Evolutionary conservation across 2,888 invertebrate species (phyloP).

Genomic region (Tachina fera): DNA sequence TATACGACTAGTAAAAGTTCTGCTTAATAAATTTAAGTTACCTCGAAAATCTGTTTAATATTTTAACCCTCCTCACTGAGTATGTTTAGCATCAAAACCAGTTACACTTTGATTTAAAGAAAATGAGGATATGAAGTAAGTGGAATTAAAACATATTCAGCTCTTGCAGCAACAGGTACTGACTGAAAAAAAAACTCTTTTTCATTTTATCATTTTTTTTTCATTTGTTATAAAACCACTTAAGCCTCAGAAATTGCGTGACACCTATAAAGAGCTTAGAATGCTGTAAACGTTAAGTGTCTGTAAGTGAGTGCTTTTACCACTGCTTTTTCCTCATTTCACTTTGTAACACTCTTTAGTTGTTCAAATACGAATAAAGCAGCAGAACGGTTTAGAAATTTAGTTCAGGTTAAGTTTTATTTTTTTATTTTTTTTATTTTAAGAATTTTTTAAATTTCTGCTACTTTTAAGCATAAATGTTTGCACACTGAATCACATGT

Average conservation of each 20-base stretch:
- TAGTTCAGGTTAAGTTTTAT: not conserved
- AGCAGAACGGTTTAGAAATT: no score
- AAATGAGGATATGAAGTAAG: not conserved
- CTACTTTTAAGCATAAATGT: no score
- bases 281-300: not conserved
- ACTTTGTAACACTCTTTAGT: not conserved
- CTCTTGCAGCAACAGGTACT: not conserved
- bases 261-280: not conserved
- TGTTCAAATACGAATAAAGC: not conserved
- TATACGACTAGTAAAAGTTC: no score
- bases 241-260: conserved; percentile 17
- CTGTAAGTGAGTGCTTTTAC: not conserved
- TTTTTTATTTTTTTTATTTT: not conserved
- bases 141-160: not conserved
- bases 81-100: not conserved
- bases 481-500: no score
- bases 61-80: not conserved
- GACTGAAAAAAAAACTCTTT: not conserved
- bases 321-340: not conserved
- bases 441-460: not conserved
- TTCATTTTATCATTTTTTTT: not conserved
- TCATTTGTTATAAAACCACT: not conserved
- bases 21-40: no score
- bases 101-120: not conserved
- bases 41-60: no score